Evolutionary conservation across 1,140 invertebrate species (phyloP).

Genomic region (Paralvinella palmiformis): DNA sequence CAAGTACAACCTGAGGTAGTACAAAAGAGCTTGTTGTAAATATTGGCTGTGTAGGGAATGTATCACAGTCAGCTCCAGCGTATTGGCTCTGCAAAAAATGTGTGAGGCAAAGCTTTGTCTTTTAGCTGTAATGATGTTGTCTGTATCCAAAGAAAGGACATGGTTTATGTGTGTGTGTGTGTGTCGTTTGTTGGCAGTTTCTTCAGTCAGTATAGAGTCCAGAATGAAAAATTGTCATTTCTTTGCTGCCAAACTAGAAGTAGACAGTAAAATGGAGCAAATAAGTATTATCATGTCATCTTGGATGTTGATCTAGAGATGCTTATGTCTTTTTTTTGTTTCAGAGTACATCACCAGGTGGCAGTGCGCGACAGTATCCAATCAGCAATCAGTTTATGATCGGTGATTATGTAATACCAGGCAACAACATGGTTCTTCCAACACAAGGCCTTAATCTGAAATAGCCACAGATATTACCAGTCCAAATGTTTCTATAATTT

Average conservation of each 20-base stretch:
- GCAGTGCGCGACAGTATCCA: slow-evolving; percentile 58
- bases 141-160: too few species aligned
- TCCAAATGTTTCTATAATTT: too few species aligned
- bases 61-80: not conserved
- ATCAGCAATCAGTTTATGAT: slow-evolving; percentile 74
- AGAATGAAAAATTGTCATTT: too few species aligned
- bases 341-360: slow-evolving; percentile 39
- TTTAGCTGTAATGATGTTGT: too few species aligned
- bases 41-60: not conserved
- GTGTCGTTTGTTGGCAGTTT: too few species aligned
- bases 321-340: not conserved
- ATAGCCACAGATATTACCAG: too few species aligned
- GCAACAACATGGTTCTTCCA: slow-evolving; percentile 50
- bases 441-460: slow-evolving; percentile 27
- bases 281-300: too few species aligned
- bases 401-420: slow-evolving; percentile 66
- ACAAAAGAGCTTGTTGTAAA: not conserved
- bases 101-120: not conserved
- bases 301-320: too few species aligned
- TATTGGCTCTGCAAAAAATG: not conserved
- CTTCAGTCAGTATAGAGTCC: too few species aligned
- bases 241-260: too few species aligned
- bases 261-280: too few species aligned
- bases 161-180: too few species aligned
- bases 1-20: slow-evolving; percentile 40